Percentiles rank a stretch among this genome's conserved stretches.
These are phyloP conservation scores for Allacma fusca DNA, from an alignment of 2,888 invertebrate species.

Conservation along the genomic window DNA sequence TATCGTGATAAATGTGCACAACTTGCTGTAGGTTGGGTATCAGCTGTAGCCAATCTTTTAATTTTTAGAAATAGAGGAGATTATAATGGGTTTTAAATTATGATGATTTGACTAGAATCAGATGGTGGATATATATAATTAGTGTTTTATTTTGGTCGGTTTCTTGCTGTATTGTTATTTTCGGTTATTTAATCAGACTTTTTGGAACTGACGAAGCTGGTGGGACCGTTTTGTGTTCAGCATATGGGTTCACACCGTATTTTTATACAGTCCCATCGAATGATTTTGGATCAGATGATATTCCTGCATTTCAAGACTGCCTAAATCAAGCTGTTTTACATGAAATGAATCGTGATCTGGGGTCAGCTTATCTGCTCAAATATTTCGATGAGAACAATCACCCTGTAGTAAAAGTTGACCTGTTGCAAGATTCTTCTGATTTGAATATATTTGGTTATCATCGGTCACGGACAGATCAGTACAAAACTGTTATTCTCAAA, in stretches of 20 bases:
- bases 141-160: too few relatives aligned
- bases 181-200: constrained; percentile 4
- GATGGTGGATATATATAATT: too few relatives aligned
- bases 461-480: not conserved
- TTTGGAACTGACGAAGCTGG: constrained; percentile 30
- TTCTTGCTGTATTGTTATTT: not conserved
- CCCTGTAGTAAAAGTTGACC: constrained; percentile 41
- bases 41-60: too few relatives aligned
- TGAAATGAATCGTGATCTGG: constrained; percentile 43
- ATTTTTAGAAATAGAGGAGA: too few relatives aligned
- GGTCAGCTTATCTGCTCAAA: constrained; percentile 38
- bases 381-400: constrained; percentile 28
- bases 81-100: too few relatives aligned
- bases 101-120: too few relatives aligned
- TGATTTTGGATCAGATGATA: constrained; percentile 35
- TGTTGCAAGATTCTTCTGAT: constrained; percentile 6
- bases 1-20: too few relatives aligned
- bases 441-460: constrained; percentile 32
- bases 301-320: constrained; percentile 25
- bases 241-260: constrained; percentile 51
- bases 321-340: constrained; percentile 43
- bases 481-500: constrained; percentile 43
- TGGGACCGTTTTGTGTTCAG: constrained; percentile 48
- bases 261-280: constrained; percentile 52
- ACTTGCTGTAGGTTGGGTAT: too few relatives aligned